These are phyloP conservation scores for Hololepta plana DNA, from an alignment of 2,888 invertebrate genomes.

Conservation along the genomic window DNA sequence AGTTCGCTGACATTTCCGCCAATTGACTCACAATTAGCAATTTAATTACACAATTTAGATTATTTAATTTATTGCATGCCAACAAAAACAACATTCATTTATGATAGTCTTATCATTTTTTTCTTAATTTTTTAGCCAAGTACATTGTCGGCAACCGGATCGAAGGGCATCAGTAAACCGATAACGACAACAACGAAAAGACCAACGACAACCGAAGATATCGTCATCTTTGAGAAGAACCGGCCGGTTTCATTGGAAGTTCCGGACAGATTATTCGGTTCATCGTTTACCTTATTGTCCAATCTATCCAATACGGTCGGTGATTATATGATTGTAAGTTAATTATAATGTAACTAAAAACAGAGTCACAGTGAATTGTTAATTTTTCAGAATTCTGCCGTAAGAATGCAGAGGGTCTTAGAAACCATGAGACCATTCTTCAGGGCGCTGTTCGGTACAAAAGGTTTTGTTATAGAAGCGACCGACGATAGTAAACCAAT, in stretches of 20 bases:
- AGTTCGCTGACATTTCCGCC: no score
- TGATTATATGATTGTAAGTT: constrained; percentile 44
- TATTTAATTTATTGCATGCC: background rate
- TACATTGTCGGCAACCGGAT: no score
- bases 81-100: background rate
- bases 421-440: constrained; percentile 59
- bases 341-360: no score
- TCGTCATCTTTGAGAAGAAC: constrained; percentile 42
- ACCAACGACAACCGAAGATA: constrained; percentile 33
- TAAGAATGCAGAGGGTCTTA: constrained; percentile 51
- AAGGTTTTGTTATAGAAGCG: constrained; percentile 44
- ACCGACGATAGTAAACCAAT: constrained; percentile 30
- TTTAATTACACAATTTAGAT: no score
- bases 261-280: constrained; percentile 45
- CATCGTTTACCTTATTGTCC: constrained; percentile 47
- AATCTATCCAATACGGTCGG: constrained; percentile 45
- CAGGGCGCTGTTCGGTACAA: constrained; percentile 52
- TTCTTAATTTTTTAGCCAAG: constrained; percentile 5
- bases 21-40: no score
- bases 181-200: constrained; percentile 16
- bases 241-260: constrained; percentile 47
- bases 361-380: constrained; percentile 1
- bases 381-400: constrained; percentile 53
- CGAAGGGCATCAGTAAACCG: constrained; percentile 10
- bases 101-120: constrained; percentile 8